phyloP scores from a whole-genome alignment of 1,140 invertebrate genomes.

The Bombus breviceps region DNA sequence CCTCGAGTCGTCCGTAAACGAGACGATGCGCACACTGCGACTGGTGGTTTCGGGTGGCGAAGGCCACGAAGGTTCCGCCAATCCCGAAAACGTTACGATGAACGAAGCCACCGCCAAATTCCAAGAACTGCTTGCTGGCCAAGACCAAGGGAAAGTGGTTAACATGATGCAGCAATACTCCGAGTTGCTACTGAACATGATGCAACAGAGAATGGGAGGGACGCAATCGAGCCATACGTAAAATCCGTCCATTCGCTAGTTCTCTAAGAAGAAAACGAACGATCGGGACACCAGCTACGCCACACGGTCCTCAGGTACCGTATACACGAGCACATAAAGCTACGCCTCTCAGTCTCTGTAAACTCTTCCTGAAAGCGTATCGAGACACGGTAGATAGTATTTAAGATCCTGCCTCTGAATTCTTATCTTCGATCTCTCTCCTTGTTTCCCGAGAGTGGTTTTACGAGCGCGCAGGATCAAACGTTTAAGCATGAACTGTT shows the following conservation, averaged over 20 bases:
- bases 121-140: constrained; percentile 76
- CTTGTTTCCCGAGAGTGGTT: not conserved
- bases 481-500: not conserved
- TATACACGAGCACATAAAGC: not conserved
- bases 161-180: constrained; percentile 87
- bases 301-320: not conserved
- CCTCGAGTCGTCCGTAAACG: constrained; percentile 78
- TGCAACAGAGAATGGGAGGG: constrained; percentile 85
- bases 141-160: constrained; percentile 83
- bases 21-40: constrained; percentile 79
- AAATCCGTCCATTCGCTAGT: constrained; percentile 68
- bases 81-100: constrained; percentile 65
- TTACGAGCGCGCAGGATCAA: not conserved
- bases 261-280: not conserved
- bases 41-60: constrained; percentile 72
- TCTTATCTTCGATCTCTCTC: not conserved
- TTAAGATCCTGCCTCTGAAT: not conserved
- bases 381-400: not conserved
- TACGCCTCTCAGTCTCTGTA: not conserved
- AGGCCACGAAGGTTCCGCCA: constrained; percentile 53
- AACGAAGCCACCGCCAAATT: constrained; percentile 77
- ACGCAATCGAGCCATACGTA: constrained; percentile 77
- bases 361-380: not conserved
- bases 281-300: not conserved
- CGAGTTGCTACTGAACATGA: constrained; percentile 85